Evolutionary conservation across 2,888 invertebrate species (phyloP).

Genomic region (Leucozona laternaria): DNA sequence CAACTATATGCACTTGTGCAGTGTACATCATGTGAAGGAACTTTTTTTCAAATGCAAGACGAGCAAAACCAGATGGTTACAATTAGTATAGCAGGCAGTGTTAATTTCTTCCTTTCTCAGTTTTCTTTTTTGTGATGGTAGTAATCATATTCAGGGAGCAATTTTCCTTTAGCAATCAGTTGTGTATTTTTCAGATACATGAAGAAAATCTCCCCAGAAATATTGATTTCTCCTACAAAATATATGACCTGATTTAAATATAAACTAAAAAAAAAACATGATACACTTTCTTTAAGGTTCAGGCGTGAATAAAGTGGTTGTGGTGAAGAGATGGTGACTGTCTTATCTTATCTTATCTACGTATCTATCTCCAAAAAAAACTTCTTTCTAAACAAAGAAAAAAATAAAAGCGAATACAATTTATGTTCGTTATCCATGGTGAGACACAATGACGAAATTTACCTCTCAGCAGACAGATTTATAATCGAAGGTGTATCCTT

Average conservation of each 20-base stretch:
- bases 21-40: slow-evolving; percentile 31
- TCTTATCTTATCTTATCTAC: no score
- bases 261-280: background rate
- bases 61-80: slow-evolving; percentile 43
- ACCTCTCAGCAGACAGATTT: no score
- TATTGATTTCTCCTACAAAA: background rate
- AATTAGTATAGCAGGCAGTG: slow-evolving; percentile 57
- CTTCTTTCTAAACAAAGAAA: no score
- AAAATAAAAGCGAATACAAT: no score
- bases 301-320: background rate
- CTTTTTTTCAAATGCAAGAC: slow-evolving; percentile 44
- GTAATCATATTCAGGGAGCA: slow-evolving; percentile 38
- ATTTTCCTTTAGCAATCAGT: slow-evolving; percentile 46
- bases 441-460: no score
- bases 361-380: no score
- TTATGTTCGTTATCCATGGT: no score
- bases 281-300: background rate
- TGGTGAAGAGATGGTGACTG: background rate
- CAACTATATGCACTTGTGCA: slow-evolving; percentile 3
- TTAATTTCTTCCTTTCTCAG: slow-evolving; percentile 29
- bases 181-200: background rate
- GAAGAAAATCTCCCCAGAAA: background rate
- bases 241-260: background rate
- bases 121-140: slow-evolving; percentile 32
- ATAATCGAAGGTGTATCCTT: no score